These are phyloP conservation scores for Dipodomys stephensi DNA, from an alignment of 2,113 vertebrate species.

Conservation along the genomic window DNA sequence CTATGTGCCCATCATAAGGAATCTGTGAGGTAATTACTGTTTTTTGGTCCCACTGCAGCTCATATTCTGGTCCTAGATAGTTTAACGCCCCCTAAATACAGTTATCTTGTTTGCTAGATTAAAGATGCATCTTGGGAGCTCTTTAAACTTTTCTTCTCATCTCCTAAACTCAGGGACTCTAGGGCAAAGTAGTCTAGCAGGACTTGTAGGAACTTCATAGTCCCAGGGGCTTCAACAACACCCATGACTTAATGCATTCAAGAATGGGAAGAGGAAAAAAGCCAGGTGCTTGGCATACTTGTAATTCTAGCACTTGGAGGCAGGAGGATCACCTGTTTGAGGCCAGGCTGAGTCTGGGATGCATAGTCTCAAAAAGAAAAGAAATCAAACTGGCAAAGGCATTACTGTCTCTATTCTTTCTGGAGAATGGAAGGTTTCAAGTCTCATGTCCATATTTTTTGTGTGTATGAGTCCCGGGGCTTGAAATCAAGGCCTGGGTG, in stretches of 20 bases:
- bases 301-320: background rate
- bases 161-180: background rate
- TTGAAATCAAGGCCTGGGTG: no score
- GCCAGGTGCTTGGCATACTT: no score
- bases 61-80: background rate
- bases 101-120: background rate
- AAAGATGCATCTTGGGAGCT: background rate
- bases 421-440: background rate
- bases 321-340: background rate
- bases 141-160: conserved; percentile 12
- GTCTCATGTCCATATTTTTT: background rate
- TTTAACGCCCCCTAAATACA: conserved; percentile 28
- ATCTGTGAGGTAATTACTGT: background rate
- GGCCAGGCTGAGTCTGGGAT: background rate
- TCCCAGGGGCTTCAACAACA: background rate
- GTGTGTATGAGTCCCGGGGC: no score
- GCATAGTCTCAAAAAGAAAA: background rate
- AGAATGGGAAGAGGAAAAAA: background rate
- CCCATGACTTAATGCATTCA: background rate
- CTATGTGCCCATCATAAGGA: background rate
- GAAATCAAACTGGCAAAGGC: background rate
- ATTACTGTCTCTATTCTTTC: background rate
- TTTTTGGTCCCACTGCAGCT: conserved; percentile 44
- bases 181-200: rapidly evolving
- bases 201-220: background rate